These are phyloP conservation scores for Cryptotis parvus DNA, from an alignment of 2,113 vertebrate genomes.

Conservation along the genomic window DNA sequence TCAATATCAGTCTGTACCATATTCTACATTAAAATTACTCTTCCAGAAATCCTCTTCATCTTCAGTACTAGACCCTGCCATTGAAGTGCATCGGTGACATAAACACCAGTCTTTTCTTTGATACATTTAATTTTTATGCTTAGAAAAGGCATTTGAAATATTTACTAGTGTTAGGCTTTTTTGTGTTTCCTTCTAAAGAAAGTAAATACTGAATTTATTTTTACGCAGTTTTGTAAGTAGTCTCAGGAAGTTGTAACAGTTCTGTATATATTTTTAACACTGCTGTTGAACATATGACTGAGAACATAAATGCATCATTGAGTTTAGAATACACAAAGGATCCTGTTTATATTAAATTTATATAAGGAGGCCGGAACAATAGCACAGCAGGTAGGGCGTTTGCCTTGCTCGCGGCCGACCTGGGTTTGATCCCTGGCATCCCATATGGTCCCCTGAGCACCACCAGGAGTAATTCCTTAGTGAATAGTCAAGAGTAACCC, in stretches of 20 bases:
- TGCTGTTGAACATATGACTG: not conserved
- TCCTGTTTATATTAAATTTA: not conserved
- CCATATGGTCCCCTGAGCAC: too few species aligned
- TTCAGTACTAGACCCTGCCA: not conserved
- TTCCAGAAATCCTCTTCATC: not conserved
- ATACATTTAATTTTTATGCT: constrained; percentile 26
- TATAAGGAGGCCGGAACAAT: too few species aligned
- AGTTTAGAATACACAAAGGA: constrained; percentile 23
- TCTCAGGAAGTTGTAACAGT: constrained; percentile 47
- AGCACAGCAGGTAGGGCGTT: too few species aligned
- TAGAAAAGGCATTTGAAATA: constrained; percentile 15
- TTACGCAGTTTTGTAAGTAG: constrained; percentile 38
- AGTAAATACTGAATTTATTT: constrained; percentile 35
- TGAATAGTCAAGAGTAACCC: too few species aligned
- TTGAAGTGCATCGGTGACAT: not conserved
- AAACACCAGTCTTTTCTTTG: not conserved
- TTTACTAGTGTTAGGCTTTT: not conserved
- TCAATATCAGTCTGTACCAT: not conserved
- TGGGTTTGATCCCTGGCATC: too few species aligned
- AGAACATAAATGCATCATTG: not conserved
- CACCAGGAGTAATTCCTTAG: too few species aligned
- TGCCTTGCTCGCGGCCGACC: too few species aligned
- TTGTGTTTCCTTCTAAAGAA: constrained; percentile 43
- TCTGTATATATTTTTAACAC: not conserved
- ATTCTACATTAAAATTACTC: not conserved